Base-by-base conservation (phyloP, 2,888 invertebrate genomes). In the Bedellia somnulentella region DNA sequence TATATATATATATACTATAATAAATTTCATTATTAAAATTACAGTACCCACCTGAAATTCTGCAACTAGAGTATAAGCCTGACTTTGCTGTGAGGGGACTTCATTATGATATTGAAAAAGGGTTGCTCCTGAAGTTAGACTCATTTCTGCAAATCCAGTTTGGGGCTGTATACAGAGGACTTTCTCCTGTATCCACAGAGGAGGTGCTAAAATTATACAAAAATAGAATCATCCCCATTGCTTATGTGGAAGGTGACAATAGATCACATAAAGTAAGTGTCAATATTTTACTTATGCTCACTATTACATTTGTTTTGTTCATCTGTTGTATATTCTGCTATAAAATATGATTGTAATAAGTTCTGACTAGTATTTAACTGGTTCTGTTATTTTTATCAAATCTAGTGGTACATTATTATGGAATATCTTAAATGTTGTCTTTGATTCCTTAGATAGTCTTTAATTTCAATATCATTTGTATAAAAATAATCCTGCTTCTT, bases 71-170 rank as follows among this genome's bases (percentile, higher is more conserved):
- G 44, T 98, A 95, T 58, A 85, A 87, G 51, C 91, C 93, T n/a
- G 83, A 88, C 39, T 98, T 95, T 80, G 94, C 96, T 10, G 92
- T 97, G 1, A 81, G 98, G 37, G 98, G 98, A 18, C 80, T 99
- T n/a, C 98, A 98, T 67, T 98, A 95, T 77, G 98, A 99, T 57
- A 91, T 96, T 50, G 89, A 93, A 61, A 93, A 94, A 67, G 95
- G 97, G 3, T 71, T 96, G 9, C 77, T 98, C 14, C 76, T 98
- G 44, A 98, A 98, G 61, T 78, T 98, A 44, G 97, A 98, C 67
- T 93, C 94, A 2, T 98, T 96, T 61, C 81, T 96, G 42, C 94
- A 97, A 82, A 94, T 98, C 41, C 97, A 98, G 61, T 82, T 93
- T 55, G 97, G 94, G 27, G 87, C 94, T 1, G 95, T 96, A 1